Evolutionary conservation across 2,888 invertebrate genomes (phyloP).

Genomic region (Polydrusus cervinus): DNA sequence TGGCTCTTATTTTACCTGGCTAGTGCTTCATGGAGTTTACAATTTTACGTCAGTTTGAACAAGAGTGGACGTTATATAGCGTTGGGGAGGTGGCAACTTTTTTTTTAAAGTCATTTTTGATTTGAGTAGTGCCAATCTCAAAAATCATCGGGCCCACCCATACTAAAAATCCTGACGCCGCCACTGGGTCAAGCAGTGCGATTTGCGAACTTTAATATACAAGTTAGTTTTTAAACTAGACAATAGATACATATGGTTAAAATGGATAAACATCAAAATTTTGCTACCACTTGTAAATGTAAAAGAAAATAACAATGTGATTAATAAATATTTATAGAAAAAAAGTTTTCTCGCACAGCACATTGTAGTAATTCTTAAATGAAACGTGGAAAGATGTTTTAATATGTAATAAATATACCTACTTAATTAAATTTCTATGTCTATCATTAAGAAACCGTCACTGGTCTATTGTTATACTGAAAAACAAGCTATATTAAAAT

Average conservation of each 20-base stretch:
- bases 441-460: neutral
- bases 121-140: too few species aligned
- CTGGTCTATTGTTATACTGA: neutral
- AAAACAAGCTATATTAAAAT: too few species aligned
- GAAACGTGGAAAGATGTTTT: neutral
- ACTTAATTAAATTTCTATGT: too few species aligned
- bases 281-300: neutral
- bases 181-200: too few species aligned
- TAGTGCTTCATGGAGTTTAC: too few species aligned
- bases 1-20: too few species aligned
- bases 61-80: too few species aligned
- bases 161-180: too few species aligned
- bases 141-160: too few species aligned
- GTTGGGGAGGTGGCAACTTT: too few species aligned
- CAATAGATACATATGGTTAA: neutral
- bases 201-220: neutral
- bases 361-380: neutral
- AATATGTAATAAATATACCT: neutral
- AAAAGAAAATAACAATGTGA: neutral
- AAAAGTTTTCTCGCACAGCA: neutral
- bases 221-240: neutral
- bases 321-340: slow-evolving; percentile 4
- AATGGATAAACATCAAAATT: neutral
- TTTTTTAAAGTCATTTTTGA: too few species aligned
- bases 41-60: too few species aligned